Conservation (phyloP, 2,797 vertebrate species). For the Lithobates pipiens region DNA sequence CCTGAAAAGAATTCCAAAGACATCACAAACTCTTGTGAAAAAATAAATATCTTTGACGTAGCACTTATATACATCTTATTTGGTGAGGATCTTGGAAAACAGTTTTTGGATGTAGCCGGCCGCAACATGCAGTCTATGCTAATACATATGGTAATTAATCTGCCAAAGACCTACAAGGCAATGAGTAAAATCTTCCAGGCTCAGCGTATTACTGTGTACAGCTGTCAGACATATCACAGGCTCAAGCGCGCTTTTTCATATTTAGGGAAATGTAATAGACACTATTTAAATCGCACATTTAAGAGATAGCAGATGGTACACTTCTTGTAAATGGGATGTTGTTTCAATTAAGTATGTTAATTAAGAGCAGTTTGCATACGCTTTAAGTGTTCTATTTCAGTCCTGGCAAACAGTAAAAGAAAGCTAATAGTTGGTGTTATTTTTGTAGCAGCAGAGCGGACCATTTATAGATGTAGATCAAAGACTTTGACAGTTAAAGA, state of each 20-base stretch:
- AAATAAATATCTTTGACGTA: neutral
- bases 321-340: conserved; percentile 47
- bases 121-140: neutral
- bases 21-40: neutral
- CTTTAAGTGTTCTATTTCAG: conserved; percentile 21
- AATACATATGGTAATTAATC: conserved; percentile 49
- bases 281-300: conserved; percentile 47
- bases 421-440: conserved; percentile 34
- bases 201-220: conserved; percentile 49
- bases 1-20: neutral
- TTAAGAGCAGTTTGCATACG: conserved; percentile 54
- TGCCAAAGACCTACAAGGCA: conserved; percentile 40
- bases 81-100: neutral
- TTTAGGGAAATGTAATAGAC: conserved; percentile 48
- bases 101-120: conserved; percentile 1
- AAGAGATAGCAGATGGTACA: conserved; percentile 43
- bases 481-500: neutral
- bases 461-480: conserved; percentile 2
- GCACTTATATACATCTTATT: neutral
- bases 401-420: conserved; percentile 46
- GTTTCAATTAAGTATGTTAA: conserved; percentile 57
- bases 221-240: conserved; percentile 48
- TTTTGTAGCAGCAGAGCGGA: conserved; percentile 14
- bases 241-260: conserved; percentile 32
- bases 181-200: conserved; percentile 27